These are phyloP conservation scores for Pseudorasbora parva DNA, from an alignment of 2,113 vertebrate species.

Conservation along the genomic window DNA sequence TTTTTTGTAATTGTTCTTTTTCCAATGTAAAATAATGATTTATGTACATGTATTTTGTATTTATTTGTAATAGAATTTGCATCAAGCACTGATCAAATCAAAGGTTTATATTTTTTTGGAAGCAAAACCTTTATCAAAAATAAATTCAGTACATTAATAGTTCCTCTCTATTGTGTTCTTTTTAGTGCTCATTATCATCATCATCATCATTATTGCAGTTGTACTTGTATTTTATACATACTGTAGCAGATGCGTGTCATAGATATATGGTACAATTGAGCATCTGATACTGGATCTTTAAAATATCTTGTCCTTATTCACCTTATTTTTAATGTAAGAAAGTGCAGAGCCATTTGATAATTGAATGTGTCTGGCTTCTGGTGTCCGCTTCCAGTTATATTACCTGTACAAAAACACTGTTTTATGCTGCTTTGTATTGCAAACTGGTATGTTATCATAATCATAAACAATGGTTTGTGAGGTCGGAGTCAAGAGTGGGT, in stretches of 20 bases:
- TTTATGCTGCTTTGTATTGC: too few relatives aligned
- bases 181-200: neutral
- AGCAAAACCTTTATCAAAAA: constrained; percentile 20
- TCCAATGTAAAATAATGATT: constrained; percentile 15
- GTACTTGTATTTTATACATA: neutral
- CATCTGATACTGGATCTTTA: neutral
- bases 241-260: neutral
- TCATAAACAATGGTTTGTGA: too few relatives aligned
- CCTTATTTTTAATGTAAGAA: too few relatives aligned
- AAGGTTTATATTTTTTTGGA: constrained; percentile 9
- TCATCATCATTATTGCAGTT: neutral
- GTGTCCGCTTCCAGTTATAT: too few relatives aligned
- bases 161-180: neutral
- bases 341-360: too few relatives aligned
- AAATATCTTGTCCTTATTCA: neutral
- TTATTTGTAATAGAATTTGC: constrained; percentile 15
- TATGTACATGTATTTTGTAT: constrained; percentile 35
- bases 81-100: constrained; percentile 20
- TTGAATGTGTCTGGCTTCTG: too few relatives aligned
- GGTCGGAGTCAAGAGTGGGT: too few relatives aligned
- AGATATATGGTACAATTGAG: neutral
- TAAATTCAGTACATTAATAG: constrained; percentile 1
- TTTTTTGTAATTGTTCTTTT: neutral
- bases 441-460: too few relatives aligned
- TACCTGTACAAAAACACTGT: too few relatives aligned